A percentile compares a stretch with the other conserved stretches of the same genome.
Evolutionary conservation across 2,113 vertebrate genomes (phyloP).

Genomic region (human): GRCh38 chr2:195423501-195424000

Average conservation of each 20-base stretch:
- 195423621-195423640: constrained; percentile 21
- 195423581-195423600: not conserved
- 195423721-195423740: not conserved
- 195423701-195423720: not conserved
- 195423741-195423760: not conserved
- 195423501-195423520: constrained; percentile 33
- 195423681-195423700: not conserved
- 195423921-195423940: not conserved
- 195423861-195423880: not conserved
- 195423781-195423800: not conserved
- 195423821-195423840: not conserved
- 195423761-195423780: not conserved
- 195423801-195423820: not conserved
- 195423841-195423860: not conserved
- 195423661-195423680: not conserved
- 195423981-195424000: constrained; percentile 47
- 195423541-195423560: not conserved
- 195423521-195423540: not conserved
- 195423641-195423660: not conserved
- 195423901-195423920: not conserved
- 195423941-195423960: constrained; percentile 35
- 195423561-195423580: not conserved
- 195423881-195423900: not conserved
- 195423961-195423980: constrained; percentile 31
- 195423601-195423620: not conserved